Evolutionary conservation across 2,113 vertebrate species (phyloP), one percentile per base, ranked within the genome.

Genomic region (Tauraco erythrolophus): DNA sequence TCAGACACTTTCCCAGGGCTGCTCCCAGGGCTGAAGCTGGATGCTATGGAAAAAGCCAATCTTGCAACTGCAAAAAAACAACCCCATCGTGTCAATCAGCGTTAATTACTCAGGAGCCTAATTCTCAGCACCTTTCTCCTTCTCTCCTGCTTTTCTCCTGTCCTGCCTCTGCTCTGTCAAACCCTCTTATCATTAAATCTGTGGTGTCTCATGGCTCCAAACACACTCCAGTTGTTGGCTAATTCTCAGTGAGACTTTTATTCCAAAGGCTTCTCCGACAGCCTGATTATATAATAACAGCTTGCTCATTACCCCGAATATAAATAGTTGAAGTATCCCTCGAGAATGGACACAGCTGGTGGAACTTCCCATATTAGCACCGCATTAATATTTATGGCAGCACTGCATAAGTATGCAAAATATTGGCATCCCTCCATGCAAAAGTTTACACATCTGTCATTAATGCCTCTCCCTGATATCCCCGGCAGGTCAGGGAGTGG

Each of bases 231-330:
- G 78, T 83, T 83, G 84, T 60, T 69, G 94, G 78, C 87, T 94
- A 94, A 96, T 93, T 95, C 96, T 80, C 89, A 90, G 92, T 0
- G 22, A 88, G 95, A 70, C 91, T 95, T 96, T 81, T 90, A 94
- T 96, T 94, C 96, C 95, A 94, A 96, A 97, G 91, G 95, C 91
- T 96, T 95, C 96, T 96, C 96, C 95, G 93, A 84, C 96, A 96
- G 96, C 92, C 97, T 97, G 97, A 97, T 97, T 91, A 95, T 96
- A 97, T 97, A 97, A 97, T 95, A 97, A 97, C 97, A 97, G 96
- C 97, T 97, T 97, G 96, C 96, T 97, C 97, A 96, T 97, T 97
- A 97, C 96, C 92, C 92, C 2, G 68, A 96, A 81, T 97, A 97
- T 97, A 97, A 97, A 97, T 97, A 97, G 97, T 97, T 94, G 95